Base-by-base conservation (phyloP, 1,140 invertebrate species). In the Papilio helenus region DNA sequence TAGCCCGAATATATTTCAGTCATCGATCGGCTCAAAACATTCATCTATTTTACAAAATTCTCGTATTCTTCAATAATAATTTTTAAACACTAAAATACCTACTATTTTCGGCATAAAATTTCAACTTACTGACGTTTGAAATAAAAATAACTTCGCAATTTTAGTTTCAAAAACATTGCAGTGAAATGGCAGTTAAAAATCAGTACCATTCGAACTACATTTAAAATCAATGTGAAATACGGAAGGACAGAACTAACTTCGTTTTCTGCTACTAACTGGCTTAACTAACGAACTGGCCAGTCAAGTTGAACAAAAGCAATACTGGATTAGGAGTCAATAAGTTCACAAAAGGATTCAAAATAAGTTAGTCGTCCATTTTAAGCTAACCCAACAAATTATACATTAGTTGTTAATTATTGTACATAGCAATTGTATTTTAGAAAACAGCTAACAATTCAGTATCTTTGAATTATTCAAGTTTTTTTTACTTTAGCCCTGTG, bases 261-360 rank as follows among this genome's bases (percentile, higher is more conserved):
- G 44, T 74, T 46, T 26, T 49, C 72, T 39, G 34, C 34, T 73
- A 26, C 72, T 51, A 49, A 46, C 72, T 74, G n/a, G 18, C 39
- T 46, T 74, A 74, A 9, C 39, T 74, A 74, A 74, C 72, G 72
- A 74, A 49, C 72, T 74, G 42, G 23, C 20, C 39, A 46, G 72
- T 46, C 18, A 74, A 74, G 72, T 74, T 74, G 29, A 74, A 74
- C 10, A 26, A 20, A 74, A 74, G 44, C 72, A 20, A 34, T 72
- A 44, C n/a, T 20, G 1, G 34, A 18, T 3, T n/a, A 44, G 1
- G 8, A 34, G 16, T 29, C 26, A 68, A 68, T 68, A 29, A 26
- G 23, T 9, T 61, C 26, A 68, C 26, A 34, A 29, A 34, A 72
- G n/a, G 8, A 72, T 72, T 44, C 12, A 72, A 20, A 39, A 39